Conservation (phyloP, 2,888 invertebrate species). For the Sarcophaga caerulescens region DNA sequence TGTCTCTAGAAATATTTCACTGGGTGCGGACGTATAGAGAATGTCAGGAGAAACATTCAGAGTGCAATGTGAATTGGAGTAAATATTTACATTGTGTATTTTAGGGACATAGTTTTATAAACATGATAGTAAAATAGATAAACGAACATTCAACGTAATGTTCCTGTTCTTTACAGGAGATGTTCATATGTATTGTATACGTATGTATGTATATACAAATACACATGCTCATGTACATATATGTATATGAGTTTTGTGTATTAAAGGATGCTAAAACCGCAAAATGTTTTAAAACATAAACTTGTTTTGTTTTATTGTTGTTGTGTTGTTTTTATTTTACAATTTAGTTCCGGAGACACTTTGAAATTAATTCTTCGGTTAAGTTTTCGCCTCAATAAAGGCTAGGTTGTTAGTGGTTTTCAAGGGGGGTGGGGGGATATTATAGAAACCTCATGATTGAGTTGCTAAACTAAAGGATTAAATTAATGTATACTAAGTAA, state of each 20-base stretch:
- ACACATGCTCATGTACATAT: not conserved
- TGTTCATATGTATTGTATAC: not conserved
- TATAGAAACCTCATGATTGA: not conserved
- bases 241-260: not conserved
- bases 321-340: not conserved
- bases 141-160: not conserved
- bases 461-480: slow-evolving; percentile 6
- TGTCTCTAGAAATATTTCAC: slow-evolving; percentile 6
- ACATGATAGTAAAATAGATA: not conserved
- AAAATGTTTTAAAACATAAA: not conserved
- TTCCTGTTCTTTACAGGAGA: not conserved
- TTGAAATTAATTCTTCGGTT: slow-evolving; percentile 17
- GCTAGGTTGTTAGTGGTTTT: not conserved
- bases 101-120: not conserved
- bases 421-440: not conserved
- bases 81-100: slow-evolving; percentile 24
- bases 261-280: not conserved
- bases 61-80: not conserved
- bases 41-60: not conserved
- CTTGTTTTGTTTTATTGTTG: not conserved
- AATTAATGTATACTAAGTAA: slow-evolving; percentile 2
- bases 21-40: not conserved
- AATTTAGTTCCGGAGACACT: slow-evolving; percentile 23
- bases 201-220: not conserved
- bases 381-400: slow-evolving; percentile 3